Conservation (phyloP, 2,888 invertebrate genomes). For the Baccha elongata region DNA sequence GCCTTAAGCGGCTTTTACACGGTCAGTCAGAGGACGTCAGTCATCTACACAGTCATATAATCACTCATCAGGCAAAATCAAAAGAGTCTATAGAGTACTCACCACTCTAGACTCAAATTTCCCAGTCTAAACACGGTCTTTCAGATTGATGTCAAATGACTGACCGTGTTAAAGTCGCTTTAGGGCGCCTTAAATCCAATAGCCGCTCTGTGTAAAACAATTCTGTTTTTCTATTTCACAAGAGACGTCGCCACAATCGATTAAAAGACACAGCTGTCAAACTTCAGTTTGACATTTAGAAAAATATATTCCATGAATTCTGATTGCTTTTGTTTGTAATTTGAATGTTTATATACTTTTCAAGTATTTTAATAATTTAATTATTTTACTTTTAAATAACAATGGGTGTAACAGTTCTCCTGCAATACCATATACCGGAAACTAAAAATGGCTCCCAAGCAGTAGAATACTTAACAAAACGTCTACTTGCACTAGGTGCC, state of each 20-base stretch:
- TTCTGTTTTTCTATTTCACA: not conserved
- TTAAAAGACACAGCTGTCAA: not conserved
- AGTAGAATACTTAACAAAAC: constrained; percentile 93
- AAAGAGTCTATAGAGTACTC: too few relatives aligned
- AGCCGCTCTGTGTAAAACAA: too few relatives aligned
- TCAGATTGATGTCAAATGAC: too few relatives aligned
- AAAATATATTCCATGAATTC: not conserved
- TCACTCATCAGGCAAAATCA: too few relatives aligned
- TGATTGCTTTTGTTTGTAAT: not conserved
- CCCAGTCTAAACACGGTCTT: too few relatives aligned
- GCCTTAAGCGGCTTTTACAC: too few relatives aligned
- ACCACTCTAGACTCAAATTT: too few relatives aligned
- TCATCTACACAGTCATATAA: too few relatives aligned
- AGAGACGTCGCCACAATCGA: not conserved
- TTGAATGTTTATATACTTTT: not conserved
- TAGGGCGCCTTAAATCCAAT: too few relatives aligned
- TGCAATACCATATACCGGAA: constrained; percentile 93
- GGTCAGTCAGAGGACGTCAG: too few relatives aligned
- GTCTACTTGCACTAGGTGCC: constrained; percentile 93
- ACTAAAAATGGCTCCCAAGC: constrained; percentile 95
- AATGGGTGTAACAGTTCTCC: constrained; percentile 84
- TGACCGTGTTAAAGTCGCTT: too few relatives aligned
- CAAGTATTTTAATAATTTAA: not conserved
- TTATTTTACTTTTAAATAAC: not conserved
- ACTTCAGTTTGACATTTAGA: not conserved